Conservation (phyloP, 2,888 invertebrate genomes). For the Sussaba pulchella region DNA sequence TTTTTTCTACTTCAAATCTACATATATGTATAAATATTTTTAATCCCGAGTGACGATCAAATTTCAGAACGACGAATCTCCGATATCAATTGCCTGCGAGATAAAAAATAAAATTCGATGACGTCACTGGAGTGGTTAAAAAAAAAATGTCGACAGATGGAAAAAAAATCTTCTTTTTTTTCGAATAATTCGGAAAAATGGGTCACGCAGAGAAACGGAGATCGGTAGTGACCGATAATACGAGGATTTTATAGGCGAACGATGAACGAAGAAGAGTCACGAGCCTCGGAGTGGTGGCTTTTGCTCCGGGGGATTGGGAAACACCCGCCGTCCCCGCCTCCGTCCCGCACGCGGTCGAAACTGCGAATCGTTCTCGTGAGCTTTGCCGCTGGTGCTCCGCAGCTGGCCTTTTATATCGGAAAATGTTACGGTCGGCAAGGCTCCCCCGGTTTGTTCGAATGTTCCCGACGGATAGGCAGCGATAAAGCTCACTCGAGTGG, state of each 20-base stretch:
- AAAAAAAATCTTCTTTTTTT: not conserved
- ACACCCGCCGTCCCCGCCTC: too few relatives aligned
- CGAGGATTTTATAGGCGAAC: slow-evolving; percentile 54
- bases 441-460: slow-evolving; percentile 23
- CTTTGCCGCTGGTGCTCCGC: slow-evolving; percentile 40
- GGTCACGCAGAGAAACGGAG: slow-evolving; percentile 22
- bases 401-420: slow-evolving; percentile 43
- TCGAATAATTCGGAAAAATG: slow-evolving; percentile 3
- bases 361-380: slow-evolving; percentile 52
- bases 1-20: too few relatives aligned
- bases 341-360: slow-evolving; percentile 20
- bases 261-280: slow-evolving; percentile 19
- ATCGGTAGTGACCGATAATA: slow-evolving; percentile 48
- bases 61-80: not conserved
- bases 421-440: slow-evolving; percentile 38
- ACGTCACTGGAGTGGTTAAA: not conserved
- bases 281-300: slow-evolving; percentile 16
- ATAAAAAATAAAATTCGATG: not conserved
- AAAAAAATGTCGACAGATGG: not conserved
- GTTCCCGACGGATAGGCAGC: slow-evolving; percentile 34
- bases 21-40: too few relatives aligned
- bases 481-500: slow-evolving; percentile 44
- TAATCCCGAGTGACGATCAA: too few relatives aligned
- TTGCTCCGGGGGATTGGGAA: slow-evolving; percentile 29
- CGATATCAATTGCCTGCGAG: too few relatives aligned